Percentiles rank a stretch among this genome's conserved stretches.
Conservation (phyloP, 2,888 invertebrate species). For the Dasysyrphus tricinctus region DNA sequence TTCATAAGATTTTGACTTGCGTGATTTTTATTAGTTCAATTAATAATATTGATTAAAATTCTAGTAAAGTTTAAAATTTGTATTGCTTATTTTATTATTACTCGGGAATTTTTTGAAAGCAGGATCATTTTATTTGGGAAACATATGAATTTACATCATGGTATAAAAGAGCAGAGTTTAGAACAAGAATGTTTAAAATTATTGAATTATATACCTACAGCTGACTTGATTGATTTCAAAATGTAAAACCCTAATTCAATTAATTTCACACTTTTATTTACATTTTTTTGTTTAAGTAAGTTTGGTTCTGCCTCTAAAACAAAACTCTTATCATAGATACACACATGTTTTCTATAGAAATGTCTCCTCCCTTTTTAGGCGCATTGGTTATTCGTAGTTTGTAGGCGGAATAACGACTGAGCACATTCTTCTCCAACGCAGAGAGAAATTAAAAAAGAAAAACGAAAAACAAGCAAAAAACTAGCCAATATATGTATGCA, state of each 20-base stretch:
- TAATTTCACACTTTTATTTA: background rate
- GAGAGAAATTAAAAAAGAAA: slow-evolving; percentile 22
- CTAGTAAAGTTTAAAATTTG: no score
- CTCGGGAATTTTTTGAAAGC: no score
- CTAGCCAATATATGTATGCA: slow-evolving; percentile 25
- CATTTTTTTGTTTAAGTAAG: background rate
- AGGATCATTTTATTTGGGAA: no score
- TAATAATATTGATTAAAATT: no score
- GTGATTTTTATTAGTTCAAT: no score
- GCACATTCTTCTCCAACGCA: slow-evolving; percentile 54
- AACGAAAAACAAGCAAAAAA: slow-evolving; percentile 4
- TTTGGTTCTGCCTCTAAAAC: slow-evolving; percentile 13
- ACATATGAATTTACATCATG: no score
- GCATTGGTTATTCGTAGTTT: slow-evolving; percentile 42
- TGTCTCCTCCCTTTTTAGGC: slow-evolving; percentile 59
- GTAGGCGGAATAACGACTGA: slow-evolving; percentile 70
- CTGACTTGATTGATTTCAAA: slow-evolving; percentile 2
- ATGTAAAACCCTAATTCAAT: background rate
- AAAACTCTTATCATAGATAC: slow-evolving; percentile 19
- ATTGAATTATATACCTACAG: background rate
- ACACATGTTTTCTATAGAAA: slow-evolving; percentile 4
- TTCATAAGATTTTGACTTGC: no score
- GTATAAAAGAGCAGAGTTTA: background rate
- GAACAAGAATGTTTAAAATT: background rate
- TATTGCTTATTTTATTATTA: no score